Conservation (phyloP, 2,888 invertebrate species). For the Panorpa germanica region DNA sequence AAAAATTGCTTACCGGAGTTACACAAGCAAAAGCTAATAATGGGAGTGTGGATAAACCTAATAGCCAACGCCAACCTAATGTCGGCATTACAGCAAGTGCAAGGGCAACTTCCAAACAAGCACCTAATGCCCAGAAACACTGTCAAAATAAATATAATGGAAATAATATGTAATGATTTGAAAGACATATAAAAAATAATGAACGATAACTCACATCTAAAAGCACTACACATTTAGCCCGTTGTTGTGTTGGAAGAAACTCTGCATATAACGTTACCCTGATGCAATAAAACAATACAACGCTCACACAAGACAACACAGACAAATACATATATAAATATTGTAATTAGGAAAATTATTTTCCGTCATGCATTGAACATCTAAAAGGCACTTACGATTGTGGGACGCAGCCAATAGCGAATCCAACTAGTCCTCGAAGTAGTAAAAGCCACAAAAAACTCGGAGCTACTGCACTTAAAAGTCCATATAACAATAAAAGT, state of each 20-base stretch:
- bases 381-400: slow-evolving; percentile 63
- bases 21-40: slow-evolving; percentile 64
- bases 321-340: slow-evolving; percentile 8
- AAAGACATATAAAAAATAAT: slow-evolving; percentile 5
- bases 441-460: slow-evolving; percentile 81
- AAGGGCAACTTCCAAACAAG: slow-evolving; percentile 80
- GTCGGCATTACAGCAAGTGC: slow-evolving; percentile 83
- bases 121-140: slow-evolving; percentile 94
- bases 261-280: slow-evolving; percentile 92
- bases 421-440: slow-evolving; percentile 81
- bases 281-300: slow-evolving; percentile 19
- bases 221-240: slow-evolving; percentile 88
- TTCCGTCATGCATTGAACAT: slow-evolving; percentile 10
- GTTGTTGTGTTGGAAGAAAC: slow-evolving; percentile 81
- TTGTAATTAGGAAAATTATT: slow-evolving; percentile 10
- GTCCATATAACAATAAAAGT: slow-evolving; percentile 76
- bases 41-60: slow-evolving; percentile 81
- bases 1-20: slow-evolving; percentile 44
- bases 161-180: slow-evolving; percentile 1
- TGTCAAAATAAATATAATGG: slow-evolving; percentile 20
- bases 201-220: slow-evolving; percentile 56
- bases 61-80: slow-evolving; percentile 78
- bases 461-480: slow-evolving; percentile 77
- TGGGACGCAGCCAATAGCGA: slow-evolving; percentile 91
- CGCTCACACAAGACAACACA: slow-evolving; percentile 13